Base-by-base conservation (phyloP, 2,113 vertebrate genomes). In the Aldabrachelys gigantea region DNA sequence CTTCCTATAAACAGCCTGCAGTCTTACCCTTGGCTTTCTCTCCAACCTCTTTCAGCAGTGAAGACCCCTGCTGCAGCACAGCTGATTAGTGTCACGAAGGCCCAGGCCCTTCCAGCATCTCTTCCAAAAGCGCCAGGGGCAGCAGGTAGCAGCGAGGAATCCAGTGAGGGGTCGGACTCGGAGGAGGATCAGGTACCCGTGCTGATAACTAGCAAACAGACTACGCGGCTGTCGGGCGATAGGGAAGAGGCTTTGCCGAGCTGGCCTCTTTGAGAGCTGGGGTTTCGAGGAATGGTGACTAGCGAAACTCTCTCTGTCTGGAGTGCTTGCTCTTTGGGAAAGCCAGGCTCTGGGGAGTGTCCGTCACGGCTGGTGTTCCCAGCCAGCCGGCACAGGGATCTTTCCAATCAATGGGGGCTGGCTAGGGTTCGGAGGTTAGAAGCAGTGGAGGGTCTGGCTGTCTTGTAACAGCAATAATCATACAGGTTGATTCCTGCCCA, bases 171-270 rank as follows among this genome's bases (percentile, higher is more conserved):
- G 22, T 96, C 96, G 0, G 96, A 96, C 78, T 95, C 96, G 4
- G 97, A 97, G 25, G 94, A 96, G 41, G 97, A 97, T 76, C 27
- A 86, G 13, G 89, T 97, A 0, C 96, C 94, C 3, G 80, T 95
- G 0, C 97, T 97, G 96, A 97, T 97, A 81, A 91, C 50, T 50
- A 85, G 52, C 35, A 0, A 0, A 62, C 79, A 49, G 16, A 16
- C 22, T 0, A 0, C 21, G 35, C 16, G 16, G 35, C 47, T 2
- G 8, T 53, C 19, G 24, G 19, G 31, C 3, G 22, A 31, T 8
- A 19, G 17, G 50, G 82, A 27, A 54, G 56, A 47, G 21, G 44
- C 24, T 47, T 12, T 25, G 75, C 75, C 4, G 29, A 47, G 44
- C 13, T 56, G 27, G 2, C 8, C 35, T 75, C 27, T 31, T n/a